These are phyloP conservation scores for Cataglyphis livida DNA, from an alignment of 2,888 invertebrate genomes.

Conservation along the genomic window DNA sequence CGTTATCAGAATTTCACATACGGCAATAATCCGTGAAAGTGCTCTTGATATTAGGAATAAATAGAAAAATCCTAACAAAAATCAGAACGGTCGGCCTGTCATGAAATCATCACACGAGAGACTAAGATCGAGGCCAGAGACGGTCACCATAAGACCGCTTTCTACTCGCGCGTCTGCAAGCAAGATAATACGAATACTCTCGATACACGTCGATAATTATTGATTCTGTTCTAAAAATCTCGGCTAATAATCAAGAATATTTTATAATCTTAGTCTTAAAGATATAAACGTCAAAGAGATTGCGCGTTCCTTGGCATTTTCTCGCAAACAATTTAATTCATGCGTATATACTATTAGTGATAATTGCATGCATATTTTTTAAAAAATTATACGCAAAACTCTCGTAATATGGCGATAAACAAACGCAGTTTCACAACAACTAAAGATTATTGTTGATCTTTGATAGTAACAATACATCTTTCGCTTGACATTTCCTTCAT, in stretches of 20 bases:
- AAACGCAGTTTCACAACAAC: constrained; percentile 34
- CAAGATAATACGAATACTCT: constrained; percentile 26
- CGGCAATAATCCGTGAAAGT: constrained; percentile 10
- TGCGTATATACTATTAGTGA: neutral
- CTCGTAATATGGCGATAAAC: constrained; percentile 2
- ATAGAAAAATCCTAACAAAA: constrained; percentile 53
- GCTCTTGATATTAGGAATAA: neutral
- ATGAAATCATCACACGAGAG: constrained; percentile 62
- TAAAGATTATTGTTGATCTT: constrained; percentile 44
- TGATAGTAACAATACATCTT: constrained; percentile 10
- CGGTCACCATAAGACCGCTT: constrained; percentile 67
- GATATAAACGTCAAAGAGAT: neutral
- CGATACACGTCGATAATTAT: constrained; percentile 39
- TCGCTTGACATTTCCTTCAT: constrained; percentile 34
- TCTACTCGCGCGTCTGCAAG: constrained; percentile 57
- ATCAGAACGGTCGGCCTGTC: constrained; percentile 59
- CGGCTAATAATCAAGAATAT: constrained; percentile 28
- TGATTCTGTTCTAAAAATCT: constrained; percentile 35
- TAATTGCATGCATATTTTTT: constrained; percentile 16
- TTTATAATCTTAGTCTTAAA: neutral
- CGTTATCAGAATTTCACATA: neutral
- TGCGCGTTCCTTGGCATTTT: neutral
- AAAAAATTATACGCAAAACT: neutral
- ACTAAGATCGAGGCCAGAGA: constrained; percentile 69
- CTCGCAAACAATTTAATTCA: constrained; percentile 13